Conservation (phyloP, 2,113 vertebrate species). For the Ranitomeya imitator region DNA sequence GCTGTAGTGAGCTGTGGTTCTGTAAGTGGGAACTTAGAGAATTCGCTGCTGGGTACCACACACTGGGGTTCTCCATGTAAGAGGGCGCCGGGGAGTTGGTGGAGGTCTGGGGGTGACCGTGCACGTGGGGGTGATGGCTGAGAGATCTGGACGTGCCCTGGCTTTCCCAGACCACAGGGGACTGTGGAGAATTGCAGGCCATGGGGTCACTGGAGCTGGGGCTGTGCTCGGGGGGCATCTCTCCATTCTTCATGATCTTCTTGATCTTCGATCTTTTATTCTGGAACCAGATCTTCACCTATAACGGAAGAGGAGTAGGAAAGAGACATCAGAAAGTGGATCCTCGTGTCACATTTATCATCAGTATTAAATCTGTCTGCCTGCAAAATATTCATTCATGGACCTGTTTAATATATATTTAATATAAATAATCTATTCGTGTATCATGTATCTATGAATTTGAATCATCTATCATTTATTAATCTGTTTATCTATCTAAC, state of each 20-base stretch:
- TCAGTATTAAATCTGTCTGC: too few relatives aligned
- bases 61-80: constrained; percentile 90
- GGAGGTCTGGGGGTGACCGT: constrained; percentile 81
- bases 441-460: too few relatives aligned
- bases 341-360: too few relatives aligned
- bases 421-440: background rate
- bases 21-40: constrained; percentile 89
- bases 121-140: constrained; percentile 82
- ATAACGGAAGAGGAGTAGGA: background rate
- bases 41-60: constrained; percentile 87
- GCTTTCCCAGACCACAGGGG: constrained; percentile 98
- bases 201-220: constrained; percentile 99
- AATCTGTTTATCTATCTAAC: background rate
- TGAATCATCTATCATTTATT: too few relatives aligned
- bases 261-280: constrained; percentile 99
- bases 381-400: too few relatives aligned
- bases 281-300: constrained; percentile 99
- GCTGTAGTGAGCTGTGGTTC: constrained; percentile 89
- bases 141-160: constrained; percentile 85
- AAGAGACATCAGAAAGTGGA: too few relatives aligned
- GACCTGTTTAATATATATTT: too few relatives aligned
- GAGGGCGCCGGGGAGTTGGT: constrained; percentile 83
- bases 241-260: constrained; percentile 99
- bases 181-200: constrained; percentile 98
- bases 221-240: constrained; percentile 96